Evolutionary conservation across 2,797 vertebrate species (phyloP).

Genomic region (Arnoldichthys spilopterus): DNA sequence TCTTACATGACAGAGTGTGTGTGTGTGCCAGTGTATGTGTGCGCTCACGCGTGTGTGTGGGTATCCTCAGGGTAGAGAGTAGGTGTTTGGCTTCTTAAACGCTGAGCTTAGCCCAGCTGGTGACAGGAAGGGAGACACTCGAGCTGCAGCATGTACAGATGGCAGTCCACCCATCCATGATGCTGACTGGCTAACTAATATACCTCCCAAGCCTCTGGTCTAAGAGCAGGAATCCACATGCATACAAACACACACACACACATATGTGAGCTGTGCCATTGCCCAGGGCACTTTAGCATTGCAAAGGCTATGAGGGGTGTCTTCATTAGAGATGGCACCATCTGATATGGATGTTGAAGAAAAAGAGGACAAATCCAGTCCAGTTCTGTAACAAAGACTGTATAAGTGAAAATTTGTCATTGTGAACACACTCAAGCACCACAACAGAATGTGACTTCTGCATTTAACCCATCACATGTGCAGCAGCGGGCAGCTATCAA

Average conservation of each 20-base stretch:
- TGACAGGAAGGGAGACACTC: constrained; percentile 46
- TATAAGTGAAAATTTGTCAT: too few species aligned
- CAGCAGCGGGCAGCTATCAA: too few species aligned
- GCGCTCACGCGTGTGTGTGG: constrained; percentile 33
- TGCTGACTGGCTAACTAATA: constrained; percentile 39
- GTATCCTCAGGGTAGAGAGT: constrained; percentile 40
- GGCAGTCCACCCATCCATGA: constrained; percentile 39
- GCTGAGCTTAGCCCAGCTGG: constrained; percentile 52
- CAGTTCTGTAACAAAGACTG: too few species aligned
- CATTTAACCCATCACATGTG: too few species aligned
- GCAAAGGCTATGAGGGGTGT: too few species aligned
- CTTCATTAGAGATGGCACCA: too few species aligned
- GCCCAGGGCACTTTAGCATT: not conserved
- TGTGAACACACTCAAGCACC: too few species aligned
- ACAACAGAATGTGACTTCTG: too few species aligned
- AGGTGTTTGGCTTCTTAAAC: constrained; percentile 44
- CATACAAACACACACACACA: constrained; percentile 12
- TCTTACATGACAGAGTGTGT: constrained; percentile 26
- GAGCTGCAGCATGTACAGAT: constrained; percentile 51
- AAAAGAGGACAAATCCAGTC: too few species aligned
- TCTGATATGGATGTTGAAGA: too few species aligned
- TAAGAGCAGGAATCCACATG: not conserved
- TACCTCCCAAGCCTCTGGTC: not conserved
- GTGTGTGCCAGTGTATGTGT: too few species aligned
- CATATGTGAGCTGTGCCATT: not conserved